These are phyloP conservation scores for Streblospio benedicti DNA, from an alignment of 1,140 invertebrate species.

Conservation along the genomic window DNA sequence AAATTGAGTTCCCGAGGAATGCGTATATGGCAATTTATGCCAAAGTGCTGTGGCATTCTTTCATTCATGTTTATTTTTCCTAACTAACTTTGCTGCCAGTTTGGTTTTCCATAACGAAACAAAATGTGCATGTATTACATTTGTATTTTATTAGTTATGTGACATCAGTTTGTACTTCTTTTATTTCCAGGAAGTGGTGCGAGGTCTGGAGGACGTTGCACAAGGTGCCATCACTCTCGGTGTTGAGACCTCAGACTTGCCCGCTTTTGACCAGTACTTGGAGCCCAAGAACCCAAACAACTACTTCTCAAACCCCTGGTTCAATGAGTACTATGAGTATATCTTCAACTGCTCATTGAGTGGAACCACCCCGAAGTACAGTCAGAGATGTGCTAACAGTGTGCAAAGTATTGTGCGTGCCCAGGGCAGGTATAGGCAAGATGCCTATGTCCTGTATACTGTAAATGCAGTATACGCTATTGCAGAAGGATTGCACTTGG, in stretches of 20 bases:
- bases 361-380: background rate
- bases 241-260: slow-evolving; percentile 46
- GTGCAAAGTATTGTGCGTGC: background rate
- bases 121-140: too few species aligned
- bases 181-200: background rate
- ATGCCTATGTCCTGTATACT: slow-evolving; percentile 38
- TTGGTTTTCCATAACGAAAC: too few species aligned
- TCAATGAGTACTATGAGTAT: slow-evolving; percentile 48
- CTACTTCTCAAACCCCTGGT: slow-evolving; percentile 47
- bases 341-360: slow-evolving; percentile 38
- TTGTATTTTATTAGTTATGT: too few species aligned
- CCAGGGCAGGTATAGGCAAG: slow-evolving; percentile 30
- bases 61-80: too few species aligned
- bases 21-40: too few species aligned
- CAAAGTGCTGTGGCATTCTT: too few species aligned
- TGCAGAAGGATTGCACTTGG: slow-evolving; percentile 31
- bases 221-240: slow-evolving; percentile 36
- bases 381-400: background rate
- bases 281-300: slow-evolving; percentile 37
- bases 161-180: too few species aligned
- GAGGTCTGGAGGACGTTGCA: background rate
- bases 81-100: too few species aligned
- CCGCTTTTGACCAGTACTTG: slow-evolving; percentile 43
- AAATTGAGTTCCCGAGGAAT: too few species aligned
- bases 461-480: slow-evolving; percentile 40